Evolutionary conservation across 1,140 invertebrate genomes (phyloP), one percentile per base, ranked within the genome.

Genomic region (Drosophila paulistorum): DNA sequence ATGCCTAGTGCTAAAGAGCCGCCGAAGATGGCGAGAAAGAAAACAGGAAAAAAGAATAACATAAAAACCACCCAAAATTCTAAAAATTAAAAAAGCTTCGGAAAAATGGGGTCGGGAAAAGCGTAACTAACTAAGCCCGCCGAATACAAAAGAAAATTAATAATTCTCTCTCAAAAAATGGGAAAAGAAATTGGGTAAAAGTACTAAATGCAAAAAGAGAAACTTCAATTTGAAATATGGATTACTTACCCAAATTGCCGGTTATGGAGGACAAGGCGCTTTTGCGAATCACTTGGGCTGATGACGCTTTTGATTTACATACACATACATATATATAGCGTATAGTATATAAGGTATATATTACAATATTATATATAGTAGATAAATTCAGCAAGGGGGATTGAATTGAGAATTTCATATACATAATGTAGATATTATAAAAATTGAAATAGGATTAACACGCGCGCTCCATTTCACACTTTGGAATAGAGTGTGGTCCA

Each of bases 221-320:
- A 70, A 13, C 37, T 11, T 74, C 81, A 71, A 71, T 66, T 65
- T 74, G 68, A 60, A 90, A 70, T 74, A 73, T 75, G 79, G 79
- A 54, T 86, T 72, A 92, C 91, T 92, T 92, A 92, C 91, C 91
- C 74, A 92, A 60, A 68, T 92, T 92, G 74, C 86, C 90, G 79
- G 91, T 92, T 85, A 92, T 91, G 79, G 91, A 89, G 78, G 91
- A 91, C 71, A 92, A 82, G 82, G 91, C 91, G 90, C 91, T 92
- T 91, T 92, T 92, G 79, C 79, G 90, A 90, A 92, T 90, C 90
- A 92, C 91, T 90, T 92, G 91, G 73, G 86, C 91, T 86, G 91
- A 92, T 87, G 91, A 91, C 76, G 91, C 91, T 92, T 91, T 92
- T 85, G 80, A 79, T 91, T 90, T 77, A 91, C 83, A 87, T 78